phyloP scores from a whole-genome alignment of 2,888 invertebrate genomes.

The Scaptomyza polygonia region DNA sequence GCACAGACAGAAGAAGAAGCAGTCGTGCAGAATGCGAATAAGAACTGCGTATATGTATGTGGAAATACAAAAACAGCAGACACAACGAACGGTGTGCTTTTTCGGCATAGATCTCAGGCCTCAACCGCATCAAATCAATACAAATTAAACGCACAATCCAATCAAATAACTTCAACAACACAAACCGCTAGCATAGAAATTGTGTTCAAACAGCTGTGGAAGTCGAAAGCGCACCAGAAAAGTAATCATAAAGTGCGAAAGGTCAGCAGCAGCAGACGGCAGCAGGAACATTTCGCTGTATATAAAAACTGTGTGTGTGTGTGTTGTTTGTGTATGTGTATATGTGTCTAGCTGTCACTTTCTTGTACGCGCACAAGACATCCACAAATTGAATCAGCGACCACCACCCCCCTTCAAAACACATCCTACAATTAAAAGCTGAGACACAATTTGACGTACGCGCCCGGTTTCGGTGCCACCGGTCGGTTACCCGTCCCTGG shows the following conservation, averaged over 20 bases:
- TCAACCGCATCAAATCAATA: conserved; percentile 44
- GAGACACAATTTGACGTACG: conserved; percentile 65
- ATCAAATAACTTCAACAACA: conserved; percentile 28
- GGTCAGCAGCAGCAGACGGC: conserved; percentile 73
- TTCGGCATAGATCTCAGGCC: conserved; percentile 46
- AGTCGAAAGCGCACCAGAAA: conserved; percentile 64
- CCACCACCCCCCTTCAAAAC: conserved; percentile 17
- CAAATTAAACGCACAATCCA: conserved; percentile 38
- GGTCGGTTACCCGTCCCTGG: conserved; percentile 44
- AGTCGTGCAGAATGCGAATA: conserved; percentile 59
- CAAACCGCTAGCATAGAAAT: conserved; percentile 24
- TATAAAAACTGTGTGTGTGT: conserved; percentile 38
- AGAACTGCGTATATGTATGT: conserved; percentile 69
- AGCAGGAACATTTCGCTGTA: conserved; percentile 57
- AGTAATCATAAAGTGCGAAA: conserved; percentile 81
- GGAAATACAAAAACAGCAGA: conserved; percentile 66
- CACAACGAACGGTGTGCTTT: conserved; percentile 61
- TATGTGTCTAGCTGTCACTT: conserved; percentile 76
- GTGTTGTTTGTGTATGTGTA: conserved; percentile 34
- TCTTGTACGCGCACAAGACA: conserved; percentile 74
- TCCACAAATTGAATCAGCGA: conserved; percentile 71
- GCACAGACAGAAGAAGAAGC: conserved; percentile 35
- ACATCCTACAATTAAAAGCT: conserved; percentile 18
- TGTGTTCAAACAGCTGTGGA: conserved; percentile 61
- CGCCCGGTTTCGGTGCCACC: conserved; percentile 75